Evolutionary conservation across 2,888 invertebrate species (phyloP), one percentile per base, ranked within the genome.

Genomic region (Cheilosia impressa): DNA sequence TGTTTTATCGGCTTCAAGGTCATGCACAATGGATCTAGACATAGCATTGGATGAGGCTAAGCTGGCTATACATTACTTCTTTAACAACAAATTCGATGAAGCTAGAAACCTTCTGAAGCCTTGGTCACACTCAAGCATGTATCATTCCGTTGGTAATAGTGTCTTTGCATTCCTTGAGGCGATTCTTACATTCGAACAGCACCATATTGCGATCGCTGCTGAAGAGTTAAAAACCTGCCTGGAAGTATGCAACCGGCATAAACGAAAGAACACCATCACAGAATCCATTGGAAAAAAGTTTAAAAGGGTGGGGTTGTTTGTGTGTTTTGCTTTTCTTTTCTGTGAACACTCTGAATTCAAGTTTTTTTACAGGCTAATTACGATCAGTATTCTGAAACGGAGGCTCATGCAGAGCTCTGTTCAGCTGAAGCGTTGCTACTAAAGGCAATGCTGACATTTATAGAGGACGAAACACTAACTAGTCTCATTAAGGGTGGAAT

Each of bases 401-500:
- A 98, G 93, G 96, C 97, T 19, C 99, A 99, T 93, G 98, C 99
- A 0, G 99, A 99, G 91, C 93, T 99, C 45, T 98, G 98, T 91
- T 97, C 97, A 91, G 98, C 99, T 0, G 99, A 99, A 92, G 96
- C 97, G 41, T 93, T 98, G 60, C 93, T 99, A 62, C 93, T 98
- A 79, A 95, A 97, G 90, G 97, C 99, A 0, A 94, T 98, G 90
- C 94, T 99, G 87, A 97, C 97, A 17, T 97, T 99, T 90, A 95
- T 98, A 90, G 98, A 98, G 90, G 98, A 99, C 90, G 99, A 99
- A 92, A 98, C 97, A 53, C 93, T 99, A 81, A 94, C 97, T 66
- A 97, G 97, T 90, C 96, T 99, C 89, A 96, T 99, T 85, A 97
- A 96, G 91, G 98, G 98, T 87, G 98, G 98, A 52, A 93, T 99